A percentile compares a stretch with the other conserved stretches of the same genome.
Conservation (phyloP, 2,888 invertebrate species). For the Mycogona germanica region DNA sequence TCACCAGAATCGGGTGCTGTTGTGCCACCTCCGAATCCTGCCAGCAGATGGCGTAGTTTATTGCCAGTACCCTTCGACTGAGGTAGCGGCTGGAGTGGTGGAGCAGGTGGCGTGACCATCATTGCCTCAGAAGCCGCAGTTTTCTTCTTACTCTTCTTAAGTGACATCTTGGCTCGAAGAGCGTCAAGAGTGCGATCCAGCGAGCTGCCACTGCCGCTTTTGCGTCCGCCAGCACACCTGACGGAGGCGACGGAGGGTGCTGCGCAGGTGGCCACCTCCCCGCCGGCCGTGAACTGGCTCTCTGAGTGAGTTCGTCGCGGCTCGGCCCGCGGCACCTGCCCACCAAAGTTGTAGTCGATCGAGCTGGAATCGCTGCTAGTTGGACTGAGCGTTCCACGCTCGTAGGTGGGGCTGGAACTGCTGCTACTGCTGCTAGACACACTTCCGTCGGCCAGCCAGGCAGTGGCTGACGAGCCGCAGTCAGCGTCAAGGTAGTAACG, state of each 20-base stretch:
- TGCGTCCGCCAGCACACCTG: background rate
- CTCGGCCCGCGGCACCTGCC: background rate
- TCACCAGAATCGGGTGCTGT: too few relatives aligned
- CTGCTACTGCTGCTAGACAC: constrained; percentile 24
- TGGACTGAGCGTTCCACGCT: constrained; percentile 23
- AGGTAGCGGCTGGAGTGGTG: background rate
- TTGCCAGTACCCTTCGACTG: background rate
- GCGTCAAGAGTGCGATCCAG: constrained; percentile 22
- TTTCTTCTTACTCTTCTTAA: constrained; percentile 22
- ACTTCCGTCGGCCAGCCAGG: constrained; percentile 23
- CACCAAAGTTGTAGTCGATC: constrained; percentile 15
- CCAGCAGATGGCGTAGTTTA: background rate
- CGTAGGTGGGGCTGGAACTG: constrained; percentile 22
- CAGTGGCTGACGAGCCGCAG: constrained; percentile 18
- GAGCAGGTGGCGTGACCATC: background rate
- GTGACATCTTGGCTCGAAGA: constrained; percentile 22
- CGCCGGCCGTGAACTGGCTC: background rate
- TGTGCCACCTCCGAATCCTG: too few relatives aligned
- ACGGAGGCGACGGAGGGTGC: background rate
- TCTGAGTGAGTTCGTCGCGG: constrained; percentile 13
- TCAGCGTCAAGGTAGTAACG: background rate
- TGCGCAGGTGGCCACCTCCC: too few relatives aligned
- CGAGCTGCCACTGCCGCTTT: constrained; percentile 6
- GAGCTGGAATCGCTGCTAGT: constrained; percentile 26
- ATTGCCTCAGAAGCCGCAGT: too few relatives aligned